Percentiles rank a stretch among this genome's conserved stretches.
Evolutionary conservation across 2,888 invertebrate genomes (phyloP).

Genomic region (Cephonodes hylas): DNA sequence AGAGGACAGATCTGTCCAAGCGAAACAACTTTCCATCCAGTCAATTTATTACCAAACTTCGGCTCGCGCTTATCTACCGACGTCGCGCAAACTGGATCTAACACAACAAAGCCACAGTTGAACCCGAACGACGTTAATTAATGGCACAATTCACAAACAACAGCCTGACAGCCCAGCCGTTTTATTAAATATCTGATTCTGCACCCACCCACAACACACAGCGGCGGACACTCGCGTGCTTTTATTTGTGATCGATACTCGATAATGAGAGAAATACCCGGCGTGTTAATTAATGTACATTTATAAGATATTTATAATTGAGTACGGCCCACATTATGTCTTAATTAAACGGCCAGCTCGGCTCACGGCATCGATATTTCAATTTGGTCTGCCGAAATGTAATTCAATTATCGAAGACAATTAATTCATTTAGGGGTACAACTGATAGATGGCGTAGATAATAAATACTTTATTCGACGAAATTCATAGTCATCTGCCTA

Average conservation of each 20-base stretch:
- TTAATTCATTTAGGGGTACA: background rate
- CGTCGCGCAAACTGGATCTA: background rate
- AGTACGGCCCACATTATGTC: background rate
- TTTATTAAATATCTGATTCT: background rate
- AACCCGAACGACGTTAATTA: background rate
- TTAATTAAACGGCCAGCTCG: background rate
- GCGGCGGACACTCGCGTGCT: background rate
- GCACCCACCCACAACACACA: slow-evolving; percentile 1
- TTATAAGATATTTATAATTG: slow-evolving; percentile 11
- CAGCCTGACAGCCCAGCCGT: background rate
- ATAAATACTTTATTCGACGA: background rate
- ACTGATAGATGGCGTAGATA: background rate
- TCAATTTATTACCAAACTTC: background rate
- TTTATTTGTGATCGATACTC: slow-evolving; percentile 17
- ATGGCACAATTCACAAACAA: too few species aligned
- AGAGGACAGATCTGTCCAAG: too few species aligned
- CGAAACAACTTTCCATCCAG: too few species aligned
- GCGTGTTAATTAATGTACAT: slow-evolving; percentile 10
- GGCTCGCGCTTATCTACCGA: background rate
- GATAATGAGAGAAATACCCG: slow-evolving; percentile 8
- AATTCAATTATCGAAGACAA: background rate
- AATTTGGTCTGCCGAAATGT: background rate
- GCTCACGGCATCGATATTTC: background rate
- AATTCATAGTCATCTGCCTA: too few species aligned
- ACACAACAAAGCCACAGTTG: background rate